Conservation (phyloP, 2,888 invertebrate genomes). For the Acronicta alni region DNA sequence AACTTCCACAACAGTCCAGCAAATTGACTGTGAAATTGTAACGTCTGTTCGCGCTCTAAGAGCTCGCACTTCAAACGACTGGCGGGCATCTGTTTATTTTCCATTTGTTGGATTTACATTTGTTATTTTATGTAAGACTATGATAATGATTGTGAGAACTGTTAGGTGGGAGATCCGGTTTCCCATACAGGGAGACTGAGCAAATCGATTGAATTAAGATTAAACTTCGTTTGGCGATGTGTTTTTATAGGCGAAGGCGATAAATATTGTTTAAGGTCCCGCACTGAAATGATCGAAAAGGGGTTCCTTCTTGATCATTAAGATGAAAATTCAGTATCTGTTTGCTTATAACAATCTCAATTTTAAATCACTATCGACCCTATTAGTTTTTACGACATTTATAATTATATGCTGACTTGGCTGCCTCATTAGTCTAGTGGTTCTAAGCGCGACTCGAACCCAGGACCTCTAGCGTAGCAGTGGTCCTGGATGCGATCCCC, state of each 20-base stretch:
- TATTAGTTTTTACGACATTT: no score
- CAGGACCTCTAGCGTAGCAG: no score
- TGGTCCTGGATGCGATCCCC: no score
- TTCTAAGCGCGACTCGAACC: no score
- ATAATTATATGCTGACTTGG: no score
- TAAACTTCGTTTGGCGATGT: not conserved
- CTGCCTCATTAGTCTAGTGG: no score
- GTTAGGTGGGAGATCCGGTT: not conserved
- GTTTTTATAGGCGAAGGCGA: not conserved
- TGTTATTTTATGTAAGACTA: constrained; percentile 8
- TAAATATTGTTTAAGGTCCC: no score
- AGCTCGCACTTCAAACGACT: not conserved
- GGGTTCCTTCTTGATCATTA: no score
- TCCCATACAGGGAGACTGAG: not conserved
- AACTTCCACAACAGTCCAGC: not conserved
- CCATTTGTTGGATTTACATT: constrained; percentile 8
- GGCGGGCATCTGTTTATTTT: constrained; percentile 4
- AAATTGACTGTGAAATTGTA: not conserved
- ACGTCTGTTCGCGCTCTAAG: not conserved
- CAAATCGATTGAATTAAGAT: not conserved
- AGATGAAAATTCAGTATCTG: no score
- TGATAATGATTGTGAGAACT: not conserved
- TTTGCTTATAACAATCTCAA: no score
- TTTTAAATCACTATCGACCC: no score
- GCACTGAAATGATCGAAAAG: no score